Conservation (phyloP, 2,888 invertebrate genomes). For the Leptinotarsa juncta region DNA sequence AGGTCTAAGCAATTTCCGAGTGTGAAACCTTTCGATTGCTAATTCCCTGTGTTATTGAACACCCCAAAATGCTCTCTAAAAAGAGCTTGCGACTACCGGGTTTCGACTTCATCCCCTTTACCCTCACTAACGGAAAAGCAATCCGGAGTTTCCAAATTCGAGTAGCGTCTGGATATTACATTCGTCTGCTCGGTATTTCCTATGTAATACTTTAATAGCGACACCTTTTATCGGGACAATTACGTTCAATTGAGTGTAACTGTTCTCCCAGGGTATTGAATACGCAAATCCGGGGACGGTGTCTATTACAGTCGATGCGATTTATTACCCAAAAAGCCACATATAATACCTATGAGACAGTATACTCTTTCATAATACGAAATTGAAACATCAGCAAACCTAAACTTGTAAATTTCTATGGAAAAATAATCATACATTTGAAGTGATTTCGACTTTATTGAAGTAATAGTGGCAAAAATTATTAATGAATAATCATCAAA, state of each 20-base stretch:
- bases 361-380: no score
- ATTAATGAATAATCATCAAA: no score
- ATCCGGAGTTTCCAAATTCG: constrained; percentile 3
- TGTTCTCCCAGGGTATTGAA: not conserved
- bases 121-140: not conserved
- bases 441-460: no score
- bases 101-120: not conserved
- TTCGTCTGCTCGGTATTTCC: constrained; percentile 1
- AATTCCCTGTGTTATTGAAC: constrained; percentile 5
- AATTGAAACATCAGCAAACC: no score
- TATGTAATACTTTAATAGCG: not conserved
- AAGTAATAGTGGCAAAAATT: no score
- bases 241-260: not conserved
- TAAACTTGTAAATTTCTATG: no score
- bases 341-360: not conserved
- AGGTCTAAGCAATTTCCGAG: not conserved
- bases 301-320: not conserved
- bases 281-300: not conserved
- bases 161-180: constrained; percentile 1
- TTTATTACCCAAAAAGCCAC: not conserved
- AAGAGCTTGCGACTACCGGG: not conserved
- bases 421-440: no score
- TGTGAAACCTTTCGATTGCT: constrained; percentile 4
- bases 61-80: not conserved
- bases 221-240: not conserved